A percentile compares a stretch with the other conserved stretches of the same genome.
phyloP scores from a whole-genome alignment of 1,140 invertebrate species.

The Leptestheria dahalacensis region DNA sequence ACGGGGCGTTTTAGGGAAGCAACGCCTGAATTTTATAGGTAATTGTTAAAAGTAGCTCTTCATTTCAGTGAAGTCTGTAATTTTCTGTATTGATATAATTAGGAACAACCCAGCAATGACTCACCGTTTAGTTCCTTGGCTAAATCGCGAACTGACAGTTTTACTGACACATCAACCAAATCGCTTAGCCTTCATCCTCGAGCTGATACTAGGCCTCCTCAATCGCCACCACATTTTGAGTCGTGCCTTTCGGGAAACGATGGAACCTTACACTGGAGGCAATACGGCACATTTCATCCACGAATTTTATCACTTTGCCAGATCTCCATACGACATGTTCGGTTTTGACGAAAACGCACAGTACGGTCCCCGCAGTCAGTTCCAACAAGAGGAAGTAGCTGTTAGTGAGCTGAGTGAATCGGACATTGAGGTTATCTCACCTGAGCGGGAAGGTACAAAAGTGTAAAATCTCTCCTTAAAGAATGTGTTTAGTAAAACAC shows the following conservation, averaged over 20 bases:
- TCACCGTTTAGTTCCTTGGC: conserved; percentile 68
- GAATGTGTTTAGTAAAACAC: conserved; percentile 19
- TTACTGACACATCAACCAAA: conserved; percentile 34
- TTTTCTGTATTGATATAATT: too few species aligned
- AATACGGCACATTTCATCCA: conserved; percentile 41
- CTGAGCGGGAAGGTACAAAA: conserved; percentile 26
- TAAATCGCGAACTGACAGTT: conserved; percentile 67
- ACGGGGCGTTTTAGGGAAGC: conserved; percentile 51
- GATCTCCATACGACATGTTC: conserved; percentile 64
- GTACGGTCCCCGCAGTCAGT: conserved; percentile 22
- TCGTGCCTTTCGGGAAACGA: conserved; percentile 28
- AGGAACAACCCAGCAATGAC: conserved; percentile 58
- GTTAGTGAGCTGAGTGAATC: not conserved
- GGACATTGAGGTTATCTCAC: conserved; percentile 7
- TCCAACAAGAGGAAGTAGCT: not conserved
- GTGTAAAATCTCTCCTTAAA: not conserved
- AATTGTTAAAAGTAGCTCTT: too few species aligned
- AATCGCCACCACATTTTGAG: conserved; percentile 29
- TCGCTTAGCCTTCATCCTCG: conserved; percentile 27
- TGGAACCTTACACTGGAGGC: conserved; percentile 28
- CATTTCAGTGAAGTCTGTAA: too few species aligned
- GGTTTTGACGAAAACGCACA: conserved; percentile 35
- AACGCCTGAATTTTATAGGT: conserved; percentile 57
- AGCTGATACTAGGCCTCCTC: conserved; percentile 31
- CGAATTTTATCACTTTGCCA: conserved; percentile 73